Evolutionary conservation across 2,888 invertebrate genomes (phyloP), one percentile per base, ranked within the genome.

Genomic region (Phengaris arion): DNA sequence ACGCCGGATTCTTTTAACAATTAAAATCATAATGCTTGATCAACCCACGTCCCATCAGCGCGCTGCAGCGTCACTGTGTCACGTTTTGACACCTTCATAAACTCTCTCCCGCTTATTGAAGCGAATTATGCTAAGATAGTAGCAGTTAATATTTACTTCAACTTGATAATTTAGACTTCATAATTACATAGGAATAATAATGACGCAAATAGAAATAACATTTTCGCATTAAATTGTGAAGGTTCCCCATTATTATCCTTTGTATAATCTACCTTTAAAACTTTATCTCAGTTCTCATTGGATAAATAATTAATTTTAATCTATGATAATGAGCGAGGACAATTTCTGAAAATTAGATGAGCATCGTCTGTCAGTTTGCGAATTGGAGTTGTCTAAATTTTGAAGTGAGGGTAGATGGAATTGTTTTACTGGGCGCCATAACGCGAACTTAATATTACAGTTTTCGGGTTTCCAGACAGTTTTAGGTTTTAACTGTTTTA

Each of bases 271-370:
- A 6, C 35, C 80, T 79, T 75, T 75, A 82, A 81, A 82, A 81
- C 82, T 79, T 83, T 82, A 81, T 85, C 84, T 82, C 79, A 80
- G 82, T 82, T 83, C 54, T 13, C 72, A 13, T 84, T 83, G 84
- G 85, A 86, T 81, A 80, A 84, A 85, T 84, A 87, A 88, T 90
- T 88, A 87, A 89, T 89, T 87, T 87, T 85, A 90, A 90, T 87
- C 81, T 89, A 90, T 90, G 87, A 76, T 85, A 90, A 90, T 90
- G 84, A 86, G 69, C 54, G 76, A 68, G 76, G 76, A 77, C 77
- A 69, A 64, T 76, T 55, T 75, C 57, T 70, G 69, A 22, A 75
- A 80, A 84, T 85, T 86, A 85, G 82, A 83, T 81, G 78, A 80
- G 81, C 75, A 79, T 82, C 83, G 83, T 80, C 82, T 85, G 86